A percentile compares a stretch with the other conserved stretches of the same genome.
Evolutionary conservation across 2,113 vertebrate genomes (phyloP).

Genomic region (Nettapus auritus): DNA sequence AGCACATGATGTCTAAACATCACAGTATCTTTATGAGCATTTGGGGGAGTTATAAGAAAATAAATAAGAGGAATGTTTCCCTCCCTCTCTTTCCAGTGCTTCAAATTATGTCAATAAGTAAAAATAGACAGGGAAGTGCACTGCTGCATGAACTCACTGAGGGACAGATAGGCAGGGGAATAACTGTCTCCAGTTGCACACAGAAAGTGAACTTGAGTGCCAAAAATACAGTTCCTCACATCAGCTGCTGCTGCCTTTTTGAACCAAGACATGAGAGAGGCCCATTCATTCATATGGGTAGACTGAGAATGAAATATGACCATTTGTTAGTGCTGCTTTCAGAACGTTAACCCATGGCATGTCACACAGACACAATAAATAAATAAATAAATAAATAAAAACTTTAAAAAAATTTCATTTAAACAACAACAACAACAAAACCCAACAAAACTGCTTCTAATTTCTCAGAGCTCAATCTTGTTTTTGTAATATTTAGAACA

Average conservation of each 20-base stretch:
- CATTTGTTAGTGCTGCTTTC: background rate
- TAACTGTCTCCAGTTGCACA: background rate
- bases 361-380: background rate
- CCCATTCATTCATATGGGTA: background rate
- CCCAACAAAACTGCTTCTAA: background rate
- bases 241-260: background rate
- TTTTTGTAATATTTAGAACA: background rate
- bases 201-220: background rate
- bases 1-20: background rate
- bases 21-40: background rate
- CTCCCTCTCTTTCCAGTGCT: background rate
- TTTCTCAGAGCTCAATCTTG: background rate
- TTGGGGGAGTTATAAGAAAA: background rate
- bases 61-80: background rate
- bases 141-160: background rate
- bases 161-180: background rate
- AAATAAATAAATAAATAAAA: background rate
- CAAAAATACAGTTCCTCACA: background rate
- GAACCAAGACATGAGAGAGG: background rate
- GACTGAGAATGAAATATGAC: background rate
- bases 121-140: background rate
- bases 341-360: background rate
- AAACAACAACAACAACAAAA: too few relatives aligned
- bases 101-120: background rate
- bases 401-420: too few relatives aligned